phyloP scores from a whole-genome alignment of 2,888 invertebrate genomes.

The Leptopilina myrica region DNA sequence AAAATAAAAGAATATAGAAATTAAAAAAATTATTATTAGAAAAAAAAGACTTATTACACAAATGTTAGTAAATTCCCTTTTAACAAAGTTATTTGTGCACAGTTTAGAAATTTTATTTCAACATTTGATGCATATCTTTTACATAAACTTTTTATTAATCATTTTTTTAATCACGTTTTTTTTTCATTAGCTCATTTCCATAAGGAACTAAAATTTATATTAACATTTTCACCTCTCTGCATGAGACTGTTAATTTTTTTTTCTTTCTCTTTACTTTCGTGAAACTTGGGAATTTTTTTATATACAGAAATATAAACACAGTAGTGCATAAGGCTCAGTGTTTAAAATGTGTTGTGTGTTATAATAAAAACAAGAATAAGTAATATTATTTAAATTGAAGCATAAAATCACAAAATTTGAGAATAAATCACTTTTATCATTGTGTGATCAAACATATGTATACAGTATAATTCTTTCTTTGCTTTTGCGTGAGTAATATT shows the following conservation, averaged over 20 bases:
- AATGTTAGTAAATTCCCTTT: neutral
- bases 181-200: neutral
- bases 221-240: neutral
- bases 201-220: neutral
- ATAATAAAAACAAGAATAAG: no score
- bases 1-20: no score
- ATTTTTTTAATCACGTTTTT: neutral
- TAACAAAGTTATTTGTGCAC: neutral
- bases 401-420: constrained; percentile 3
- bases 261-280: neutral
- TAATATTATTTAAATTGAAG: constrained; percentile 10
- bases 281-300: neutral
- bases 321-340: no score
- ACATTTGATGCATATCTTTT: neutral
- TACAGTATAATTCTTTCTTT: neutral
- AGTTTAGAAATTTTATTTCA: neutral
- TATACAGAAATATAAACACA: no score
- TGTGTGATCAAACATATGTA: neutral
- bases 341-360: no score
- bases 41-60: no score
- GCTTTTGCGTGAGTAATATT: constrained; percentile 9
- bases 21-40: no score
- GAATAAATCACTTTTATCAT: constrained; percentile 9
- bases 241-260: neutral
- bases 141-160: constrained; percentile 3